Percentiles rank a stretch among this genome's conserved stretches.
Evolutionary conservation across 2,888 invertebrate genomes (phyloP).

Genomic region (Drosophila nr. perissopoda): DNA sequence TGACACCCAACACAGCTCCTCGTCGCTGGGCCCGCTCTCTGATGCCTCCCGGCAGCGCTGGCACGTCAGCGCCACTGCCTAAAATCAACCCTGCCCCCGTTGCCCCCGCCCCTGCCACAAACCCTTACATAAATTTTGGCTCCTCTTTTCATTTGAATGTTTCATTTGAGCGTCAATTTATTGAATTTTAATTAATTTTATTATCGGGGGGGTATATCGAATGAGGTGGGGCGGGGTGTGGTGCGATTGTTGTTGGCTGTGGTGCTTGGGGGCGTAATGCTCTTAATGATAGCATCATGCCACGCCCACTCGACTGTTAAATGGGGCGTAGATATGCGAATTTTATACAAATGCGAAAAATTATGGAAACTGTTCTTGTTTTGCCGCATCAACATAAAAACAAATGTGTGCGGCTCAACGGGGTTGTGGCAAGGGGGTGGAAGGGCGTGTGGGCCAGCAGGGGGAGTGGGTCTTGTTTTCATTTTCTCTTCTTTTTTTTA

Average conservation of each 20-base stretch:
- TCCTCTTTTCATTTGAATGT: constrained; percentile 53
- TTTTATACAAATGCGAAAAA: constrained; percentile 65
- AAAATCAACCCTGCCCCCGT: background rate
- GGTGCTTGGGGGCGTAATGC: constrained; percentile 48
- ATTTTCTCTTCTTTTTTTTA: constrained; percentile 36
- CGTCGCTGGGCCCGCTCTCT: background rate
- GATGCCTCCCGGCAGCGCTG: constrained; percentile 21
- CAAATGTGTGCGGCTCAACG: constrained; percentile 39
- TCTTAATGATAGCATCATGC: constrained; percentile 62
- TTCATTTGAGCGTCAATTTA: constrained; percentile 70
- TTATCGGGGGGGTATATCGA: constrained; percentile 38
- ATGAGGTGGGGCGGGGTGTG: background rate
- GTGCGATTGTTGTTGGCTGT: background rate
- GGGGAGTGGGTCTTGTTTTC: constrained; percentile 1
- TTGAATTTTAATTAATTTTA: constrained; percentile 80
- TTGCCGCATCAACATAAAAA: constrained; percentile 47
- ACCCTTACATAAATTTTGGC: constrained; percentile 4
- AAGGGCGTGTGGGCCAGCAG: background rate
- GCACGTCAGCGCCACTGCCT: constrained; percentile 15
- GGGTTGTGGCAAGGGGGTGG: background rate
- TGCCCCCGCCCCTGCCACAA: background rate
- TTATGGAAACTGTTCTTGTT: constrained; percentile 54
- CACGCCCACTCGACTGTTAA: constrained; percentile 33
- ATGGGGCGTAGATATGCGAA: constrained; percentile 47
- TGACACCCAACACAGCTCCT: constrained; percentile 34